Base-by-base conservation (phyloP, 64 coral and sea anemone genomes). In the Montipora capricornis region DNA sequence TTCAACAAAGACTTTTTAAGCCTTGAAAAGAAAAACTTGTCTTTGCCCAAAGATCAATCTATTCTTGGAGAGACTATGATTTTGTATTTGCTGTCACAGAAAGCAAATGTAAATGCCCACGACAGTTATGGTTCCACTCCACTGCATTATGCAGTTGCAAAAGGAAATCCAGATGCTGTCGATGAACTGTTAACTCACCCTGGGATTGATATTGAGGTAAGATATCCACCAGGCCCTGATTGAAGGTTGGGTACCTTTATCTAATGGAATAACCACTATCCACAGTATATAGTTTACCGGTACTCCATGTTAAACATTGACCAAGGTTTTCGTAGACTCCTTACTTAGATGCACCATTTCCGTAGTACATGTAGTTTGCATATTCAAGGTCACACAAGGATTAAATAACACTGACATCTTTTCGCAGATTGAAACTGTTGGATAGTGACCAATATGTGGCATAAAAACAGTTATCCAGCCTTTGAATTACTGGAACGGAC, bases 81-180 rank as follows among this genome's bases (percentile, higher is more conserved):
- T 15, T 44, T 47, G 51, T 99, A 80, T 88, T 76, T 99, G 22
- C n/a, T 99, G 47, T 90, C 89, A 6, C 49, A 83, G 5, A 92
- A 90, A 79, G 98, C 92, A 37, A 94, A 94, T 76, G 90, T 99
- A 1, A 99, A 99, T 89, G 85, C 92, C 8, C 75, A 47, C 9
- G 98, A 99, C 82, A 74, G 89, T 55, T 99, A 96, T 94, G 92
- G 92, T 44, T 96, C 92, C 6, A 99, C 94, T 48, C 95, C 98
- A n/a, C 86, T 99, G 67, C 98, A 99, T 81, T 99, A 99, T 94
- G 98, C 98, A 3, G 92, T 89, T 5, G 84, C 92, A n/a, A 99
- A 96, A 80, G 92, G 94, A 4, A 96, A 96, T 47, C 70, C 83
- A 10, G 75, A 73, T 68, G 92, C 98, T 44, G 98, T 99, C 5